Percentiles rank a stretch among this genome's conserved stretches.
Evolutionary conservation across 2,113 vertebrate species (phyloP).

Genomic region (Deroptyus accipitrinus): DNA sequence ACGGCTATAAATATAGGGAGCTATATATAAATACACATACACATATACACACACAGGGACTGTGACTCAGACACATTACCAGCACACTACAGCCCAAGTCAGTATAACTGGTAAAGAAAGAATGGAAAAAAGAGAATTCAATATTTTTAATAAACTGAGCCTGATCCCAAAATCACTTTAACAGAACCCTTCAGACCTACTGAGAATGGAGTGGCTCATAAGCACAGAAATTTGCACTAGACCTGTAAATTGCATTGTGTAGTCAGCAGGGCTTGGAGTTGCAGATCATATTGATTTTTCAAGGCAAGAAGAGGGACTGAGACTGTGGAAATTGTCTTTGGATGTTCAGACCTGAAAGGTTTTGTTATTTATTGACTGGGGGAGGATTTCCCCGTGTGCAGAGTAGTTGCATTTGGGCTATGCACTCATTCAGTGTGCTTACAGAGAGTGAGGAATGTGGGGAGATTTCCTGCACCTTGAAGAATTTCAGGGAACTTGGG

Average conservation of each 20-base stretch:
- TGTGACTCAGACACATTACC: constrained; percentile 12
- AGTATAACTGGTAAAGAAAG: neutral
- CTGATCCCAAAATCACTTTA: neutral
- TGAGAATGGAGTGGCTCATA: neutral
- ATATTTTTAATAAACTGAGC: neutral
- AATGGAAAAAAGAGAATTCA: neutral
- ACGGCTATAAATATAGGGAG: constrained; percentile 4
- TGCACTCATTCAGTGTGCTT: neutral
- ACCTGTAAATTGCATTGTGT: neutral
- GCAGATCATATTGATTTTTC: neutral
- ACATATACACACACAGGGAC: neutral
- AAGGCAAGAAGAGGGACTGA: neutral
- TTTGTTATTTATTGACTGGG: neutral
- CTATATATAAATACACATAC: constrained; percentile 24
- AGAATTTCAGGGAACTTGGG: neutral
- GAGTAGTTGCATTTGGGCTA: neutral
- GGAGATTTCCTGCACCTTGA: neutral
- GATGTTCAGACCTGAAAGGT: neutral
- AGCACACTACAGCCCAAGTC: neutral
- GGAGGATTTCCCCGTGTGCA: neutral
- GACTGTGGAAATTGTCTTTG: neutral
- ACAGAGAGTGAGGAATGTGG: neutral
- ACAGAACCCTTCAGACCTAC: neutral
- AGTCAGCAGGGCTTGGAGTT: neutral
- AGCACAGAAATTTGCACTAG: neutral